These are phyloP conservation scores for Pterostichus niger DNA, from an alignment of 2,888 invertebrate genomes.

Conservation along the genomic window DNA sequence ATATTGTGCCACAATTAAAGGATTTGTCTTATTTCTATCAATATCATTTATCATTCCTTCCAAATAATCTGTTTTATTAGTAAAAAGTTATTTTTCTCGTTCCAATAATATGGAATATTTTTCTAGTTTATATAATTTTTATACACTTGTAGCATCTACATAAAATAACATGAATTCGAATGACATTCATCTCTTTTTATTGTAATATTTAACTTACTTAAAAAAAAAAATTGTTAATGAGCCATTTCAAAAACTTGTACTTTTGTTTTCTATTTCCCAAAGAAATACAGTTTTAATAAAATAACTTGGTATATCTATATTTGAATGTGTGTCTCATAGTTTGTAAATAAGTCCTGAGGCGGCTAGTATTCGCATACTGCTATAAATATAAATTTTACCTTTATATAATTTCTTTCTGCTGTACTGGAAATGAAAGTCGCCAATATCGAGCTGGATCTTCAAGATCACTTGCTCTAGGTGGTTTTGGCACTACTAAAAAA, in stretches of 20 bases:
- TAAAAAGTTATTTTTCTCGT: constrained; percentile 72
- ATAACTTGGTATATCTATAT: constrained; percentile 76
- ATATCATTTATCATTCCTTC: constrained; percentile 76
- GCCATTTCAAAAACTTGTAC: constrained; percentile 70
- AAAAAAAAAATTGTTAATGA: constrained; percentile 73
- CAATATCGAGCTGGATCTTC: constrained; percentile 71
- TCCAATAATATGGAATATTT: constrained; percentile 75
- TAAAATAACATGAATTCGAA: background rate
- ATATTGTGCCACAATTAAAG: constrained; percentile 71
- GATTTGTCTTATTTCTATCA: constrained; percentile 71
- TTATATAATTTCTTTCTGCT: constrained; percentile 74
- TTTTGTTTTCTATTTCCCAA: constrained; percentile 72
- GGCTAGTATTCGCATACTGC: too few relatives aligned
- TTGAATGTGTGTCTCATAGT: constrained; percentile 74
- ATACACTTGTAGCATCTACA: constrained; percentile 73
- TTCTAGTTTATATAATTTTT: constrained; percentile 69
- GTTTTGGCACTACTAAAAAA: constrained; percentile 74
- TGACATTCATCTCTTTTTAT: too few relatives aligned
- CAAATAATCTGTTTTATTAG: constrained; percentile 73
- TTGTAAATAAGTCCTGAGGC: constrained; percentile 69
- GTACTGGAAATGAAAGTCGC: constrained; percentile 76
- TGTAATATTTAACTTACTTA: constrained; percentile 49
- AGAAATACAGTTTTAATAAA: constrained; percentile 77
- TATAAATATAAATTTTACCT: constrained; percentile 66
- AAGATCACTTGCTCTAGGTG: constrained; percentile 69